Evolutionary conservation across 2,888 invertebrate species (phyloP), one percentile per base, ranked within the genome.

Genomic region (Boloria selene): DNA sequence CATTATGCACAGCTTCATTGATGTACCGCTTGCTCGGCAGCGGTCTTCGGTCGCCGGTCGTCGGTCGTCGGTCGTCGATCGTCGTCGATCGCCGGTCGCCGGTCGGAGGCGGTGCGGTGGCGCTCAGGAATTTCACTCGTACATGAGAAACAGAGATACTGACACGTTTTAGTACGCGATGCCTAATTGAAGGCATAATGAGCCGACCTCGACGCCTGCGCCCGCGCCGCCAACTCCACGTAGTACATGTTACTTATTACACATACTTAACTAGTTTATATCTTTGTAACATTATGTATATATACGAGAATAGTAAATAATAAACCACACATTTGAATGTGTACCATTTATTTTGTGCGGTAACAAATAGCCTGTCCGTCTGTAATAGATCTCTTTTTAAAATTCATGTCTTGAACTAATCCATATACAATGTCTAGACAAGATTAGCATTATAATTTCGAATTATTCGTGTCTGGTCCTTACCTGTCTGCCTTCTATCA

Each of bases 81-180:
- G 31, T 38, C 31, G 10, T 1, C 2, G 2, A 2, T 38, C 31
- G 18, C 7, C 50, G 7, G 16, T 4, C 31, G 44, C 6, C 50
- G 16, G 13, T 10, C 31, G 44, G 6, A 14, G 22, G 26, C 10
- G 16, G 22, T 22, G 63, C 49, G 53, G 55, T 55, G 56, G 63
- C 56, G 66, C 75, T 68, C 72, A 75, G 83, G 86, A 83, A 87
- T 87, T 85, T 86, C 84, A 82, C 83, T 78, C 64, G 77, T 75
- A 79, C 74, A 79, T 76, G 84, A 81, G 81, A 85, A 85, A 82
- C 81, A 84, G 79, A 81, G 83, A 77, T 77, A 75, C 74, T 72
- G 66, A 69, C 68, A 61, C 70, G 73, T 74, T 79, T 86, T 86
- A 87, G 86, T 80, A 75, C 73, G 73, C 69, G 72, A 66, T 75